Evolutionary conservation across 2,797 vertebrate genomes (phyloP).

Genomic region (Oophaga sylvatica): DNA sequence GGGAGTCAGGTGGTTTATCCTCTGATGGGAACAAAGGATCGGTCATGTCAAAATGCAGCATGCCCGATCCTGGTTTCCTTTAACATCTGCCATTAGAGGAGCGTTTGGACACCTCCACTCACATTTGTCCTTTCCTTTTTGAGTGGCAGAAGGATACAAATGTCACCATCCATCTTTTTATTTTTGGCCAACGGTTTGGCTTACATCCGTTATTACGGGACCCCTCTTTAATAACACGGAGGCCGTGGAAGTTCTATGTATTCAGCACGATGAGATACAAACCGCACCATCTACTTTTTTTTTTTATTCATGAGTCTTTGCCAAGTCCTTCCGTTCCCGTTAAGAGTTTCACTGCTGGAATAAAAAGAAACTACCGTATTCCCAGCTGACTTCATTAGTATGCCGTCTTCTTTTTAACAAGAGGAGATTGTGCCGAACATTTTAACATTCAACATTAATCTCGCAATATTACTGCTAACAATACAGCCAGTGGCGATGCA

Average conservation of each 20-base stretch:
- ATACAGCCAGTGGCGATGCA: constrained; percentile 72
- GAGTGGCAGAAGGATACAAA: neutral
- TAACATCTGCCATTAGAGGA: too few species aligned
- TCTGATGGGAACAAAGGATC: too few species aligned
- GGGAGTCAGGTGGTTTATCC: too few species aligned
- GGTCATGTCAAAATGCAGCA: too few species aligned
- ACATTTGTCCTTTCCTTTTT: too few species aligned
- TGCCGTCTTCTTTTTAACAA: constrained; percentile 63
- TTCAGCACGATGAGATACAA: neutral
- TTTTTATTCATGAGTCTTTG: constrained; percentile 54
- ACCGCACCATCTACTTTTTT: constrained; percentile 48
- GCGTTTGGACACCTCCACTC: too few species aligned
- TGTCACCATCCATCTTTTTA: neutral
- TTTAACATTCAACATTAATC: constrained; percentile 67
- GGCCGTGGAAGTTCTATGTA: neutral
- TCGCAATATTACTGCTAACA: constrained; percentile 69
- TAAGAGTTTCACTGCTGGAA: constrained; percentile 63
- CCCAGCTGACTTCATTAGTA: constrained; percentile 68
- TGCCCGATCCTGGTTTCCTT: too few species aligned
- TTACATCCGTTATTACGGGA: neutral
- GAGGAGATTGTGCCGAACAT: constrained; percentile 66
- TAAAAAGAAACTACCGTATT: constrained; percentile 61
- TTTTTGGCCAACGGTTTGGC: neutral
- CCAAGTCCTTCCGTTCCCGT: constrained; percentile 62
- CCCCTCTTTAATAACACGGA: neutral